Evolutionary conservation across 1,140 invertebrate genomes (phyloP), one percentile per base, ranked within the genome.

Genomic region (Monomorium pharaonis): DNA sequence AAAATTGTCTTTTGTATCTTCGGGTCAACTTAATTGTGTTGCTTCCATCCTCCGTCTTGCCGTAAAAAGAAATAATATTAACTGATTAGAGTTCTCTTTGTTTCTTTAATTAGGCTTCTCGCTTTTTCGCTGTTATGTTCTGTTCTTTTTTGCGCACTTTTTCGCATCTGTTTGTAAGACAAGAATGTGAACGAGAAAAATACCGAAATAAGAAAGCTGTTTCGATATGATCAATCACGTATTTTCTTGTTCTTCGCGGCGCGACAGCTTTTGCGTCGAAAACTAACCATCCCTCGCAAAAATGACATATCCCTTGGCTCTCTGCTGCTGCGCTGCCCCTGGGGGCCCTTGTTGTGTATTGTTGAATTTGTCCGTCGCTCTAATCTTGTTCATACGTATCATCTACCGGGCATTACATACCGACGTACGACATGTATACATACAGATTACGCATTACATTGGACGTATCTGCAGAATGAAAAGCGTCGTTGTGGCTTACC

Each of bases 281-380:
- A 67, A 90, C 85, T 90, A 90, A 90, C 83, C 58, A 85, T 58
- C 81, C 78, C 86, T 78, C 54, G 49, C 33, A 78, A 81, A 85
- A 75, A 78, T 44, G 33, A 75, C 27, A 70, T 47, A 42, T 84
- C 84, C 56, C 87, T 56, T 62, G 60, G 86, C 83, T 90, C 89
- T 86, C 87, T 92, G 90, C 90, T 91, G 87, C 75, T 92, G 81
- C 67, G 87, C 44, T 37, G 62, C 91, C 92, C 90, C 86, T 91
- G 92, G 93, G 91, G 93, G 86, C 84, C 88, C 94, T 94, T 94
- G 94, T 94, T 94, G 93, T 94, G 94, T 94, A 94, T 94, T 94
- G 92, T 93, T 92, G 77, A 90, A 89, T 91, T 90, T 89, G 85
- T 91, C 74, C 88, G 85, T 91, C 60, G 81, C 86, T 91, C 84